These are phyloP conservation scores for Novumbra hubbsi DNA, from an alignment of 2,797 vertebrate species.

Conservation along the genomic window DNA sequence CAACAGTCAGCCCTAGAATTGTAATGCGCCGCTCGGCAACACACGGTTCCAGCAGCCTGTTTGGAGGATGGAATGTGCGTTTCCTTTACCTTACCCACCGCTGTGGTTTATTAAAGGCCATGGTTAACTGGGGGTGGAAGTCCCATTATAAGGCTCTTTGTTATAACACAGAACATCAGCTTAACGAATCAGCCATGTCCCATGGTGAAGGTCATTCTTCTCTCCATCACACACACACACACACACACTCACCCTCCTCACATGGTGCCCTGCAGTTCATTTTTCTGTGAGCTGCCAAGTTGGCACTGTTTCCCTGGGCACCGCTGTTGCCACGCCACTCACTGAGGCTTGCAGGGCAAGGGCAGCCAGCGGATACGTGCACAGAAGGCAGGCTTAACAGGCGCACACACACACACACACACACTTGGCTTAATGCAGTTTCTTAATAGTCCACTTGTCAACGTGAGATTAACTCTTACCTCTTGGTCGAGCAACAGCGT, in stretches of 20 bases:
- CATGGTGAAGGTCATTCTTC: too few species aligned
- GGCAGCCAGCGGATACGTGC: conserved; percentile 34
- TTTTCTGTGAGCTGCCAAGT: conserved; percentile 18
- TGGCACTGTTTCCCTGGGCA: background rate
- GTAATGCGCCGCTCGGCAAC: too few species aligned
- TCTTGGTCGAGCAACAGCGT: conserved; percentile 47
- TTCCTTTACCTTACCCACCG: background rate
- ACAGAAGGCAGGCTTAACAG: background rate
- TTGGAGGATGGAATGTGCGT: too few species aligned
- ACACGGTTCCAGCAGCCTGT: too few species aligned
- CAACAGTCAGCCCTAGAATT: too few species aligned
- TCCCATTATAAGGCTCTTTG: background rate
- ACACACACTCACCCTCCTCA: background rate
- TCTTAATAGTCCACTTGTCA: conserved; percentile 62
- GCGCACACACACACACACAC: conserved; percentile 16
- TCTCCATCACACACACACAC: too few species aligned
- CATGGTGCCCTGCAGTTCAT: conserved; percentile 17
- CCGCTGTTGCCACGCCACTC: conserved; percentile 27
- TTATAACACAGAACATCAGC: background rate
- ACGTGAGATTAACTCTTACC: conserved; percentile 60
- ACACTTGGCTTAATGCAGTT: conserved; percentile 31
- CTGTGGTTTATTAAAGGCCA: background rate
- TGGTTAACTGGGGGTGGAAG: background rate
- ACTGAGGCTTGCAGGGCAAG: conserved; percentile 25
- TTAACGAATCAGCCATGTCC: background rate